phyloP scores from a whole-genome alignment of 1,140 invertebrate genomes.

The Episyrphus balteatus region DNA sequence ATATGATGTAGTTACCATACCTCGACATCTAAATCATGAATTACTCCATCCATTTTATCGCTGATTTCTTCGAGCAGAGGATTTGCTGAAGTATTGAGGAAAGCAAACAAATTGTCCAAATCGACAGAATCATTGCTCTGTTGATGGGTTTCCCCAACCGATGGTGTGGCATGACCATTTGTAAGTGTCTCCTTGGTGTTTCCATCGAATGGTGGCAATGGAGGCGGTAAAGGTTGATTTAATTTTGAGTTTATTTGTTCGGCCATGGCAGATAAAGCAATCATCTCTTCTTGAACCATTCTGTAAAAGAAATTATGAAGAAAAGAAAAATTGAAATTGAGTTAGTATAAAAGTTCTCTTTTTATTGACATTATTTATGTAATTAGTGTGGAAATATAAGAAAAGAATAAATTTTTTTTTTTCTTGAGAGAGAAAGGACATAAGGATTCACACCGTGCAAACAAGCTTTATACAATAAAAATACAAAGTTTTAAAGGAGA shows the following conservation, averaged over 20 bases:
- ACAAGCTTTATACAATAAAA: too few species aligned
- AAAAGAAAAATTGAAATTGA: too few species aligned
- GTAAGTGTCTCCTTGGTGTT: neutral
- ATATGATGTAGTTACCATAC: slow-evolving; percentile 10
- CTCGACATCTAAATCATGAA: slow-evolving; percentile 65
- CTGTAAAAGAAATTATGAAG: slow-evolving; percentile 39
- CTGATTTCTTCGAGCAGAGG: slow-evolving; percentile 74
- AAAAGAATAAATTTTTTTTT: too few species aligned
- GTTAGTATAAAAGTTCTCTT: too few species aligned
- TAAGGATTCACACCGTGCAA: too few species aligned
- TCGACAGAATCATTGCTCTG: slow-evolving; percentile 62
- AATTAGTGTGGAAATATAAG: too few species aligned
- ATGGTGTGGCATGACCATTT: neutral
- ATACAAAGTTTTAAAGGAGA: neutral
- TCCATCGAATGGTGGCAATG: neutral
- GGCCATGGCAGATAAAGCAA: slow-evolving; percentile 61
- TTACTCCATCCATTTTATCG: slow-evolving; percentile 69
- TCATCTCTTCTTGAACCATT: slow-evolving; percentile 63
- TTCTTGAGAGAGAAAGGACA: too few species aligned
- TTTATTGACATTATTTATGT: too few species aligned
- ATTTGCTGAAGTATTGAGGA: slow-evolving; percentile 47
- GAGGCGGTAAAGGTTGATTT: slow-evolving; percentile 38
- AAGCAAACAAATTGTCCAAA: slow-evolving; percentile 87
- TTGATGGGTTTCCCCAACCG: slow-evolving; percentile 13
- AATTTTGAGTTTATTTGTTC: slow-evolving; percentile 60